Conservation (phyloP, 2,113 vertebrate species). For the Gadus chalcogrammus region DNA sequence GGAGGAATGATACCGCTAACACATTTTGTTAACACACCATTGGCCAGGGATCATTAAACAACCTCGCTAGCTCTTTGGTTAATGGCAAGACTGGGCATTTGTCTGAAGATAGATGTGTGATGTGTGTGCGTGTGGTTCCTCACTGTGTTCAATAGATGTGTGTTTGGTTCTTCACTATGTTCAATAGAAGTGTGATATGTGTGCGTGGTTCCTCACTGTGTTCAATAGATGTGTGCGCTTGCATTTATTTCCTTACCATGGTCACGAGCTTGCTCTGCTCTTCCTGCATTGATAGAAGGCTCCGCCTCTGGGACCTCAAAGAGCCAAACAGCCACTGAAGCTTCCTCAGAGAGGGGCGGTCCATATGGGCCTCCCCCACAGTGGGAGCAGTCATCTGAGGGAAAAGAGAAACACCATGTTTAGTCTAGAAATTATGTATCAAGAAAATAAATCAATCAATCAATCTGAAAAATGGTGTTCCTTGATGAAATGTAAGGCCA, state of each 20-base stretch:
- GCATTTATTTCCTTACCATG: slow-evolving; percentile 42
- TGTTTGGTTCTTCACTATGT: no score
- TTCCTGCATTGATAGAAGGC: slow-evolving; percentile 57
- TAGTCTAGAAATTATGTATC: not conserved
- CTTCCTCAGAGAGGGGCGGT: slow-evolving; percentile 41
- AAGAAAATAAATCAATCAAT: not conserved
- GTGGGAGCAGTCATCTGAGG: slow-evolving; percentile 14
- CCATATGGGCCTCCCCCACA: slow-evolving; percentile 4
- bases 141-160: no score
- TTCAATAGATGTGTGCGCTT: not conserved
- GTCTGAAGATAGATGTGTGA: not conserved
- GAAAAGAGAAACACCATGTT: not conserved
- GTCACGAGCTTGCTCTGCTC: slow-evolving; percentile 61
- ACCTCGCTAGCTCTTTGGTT: no score
- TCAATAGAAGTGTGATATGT: no score
- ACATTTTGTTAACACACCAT: no score
- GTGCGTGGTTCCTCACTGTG: no score
- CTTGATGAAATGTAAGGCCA: not conserved
- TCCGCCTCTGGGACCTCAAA: slow-evolving; percentile 57
- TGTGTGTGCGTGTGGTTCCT: no score
- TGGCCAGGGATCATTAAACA: no score
- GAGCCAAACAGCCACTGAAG: slow-evolving; percentile 70
- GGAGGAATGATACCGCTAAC: no score
- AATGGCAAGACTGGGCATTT: no score
- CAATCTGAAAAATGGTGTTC: not conserved